Conservation (phyloP, 2,797 vertebrate genomes). For the Tokudaia muenninki region DNA sequence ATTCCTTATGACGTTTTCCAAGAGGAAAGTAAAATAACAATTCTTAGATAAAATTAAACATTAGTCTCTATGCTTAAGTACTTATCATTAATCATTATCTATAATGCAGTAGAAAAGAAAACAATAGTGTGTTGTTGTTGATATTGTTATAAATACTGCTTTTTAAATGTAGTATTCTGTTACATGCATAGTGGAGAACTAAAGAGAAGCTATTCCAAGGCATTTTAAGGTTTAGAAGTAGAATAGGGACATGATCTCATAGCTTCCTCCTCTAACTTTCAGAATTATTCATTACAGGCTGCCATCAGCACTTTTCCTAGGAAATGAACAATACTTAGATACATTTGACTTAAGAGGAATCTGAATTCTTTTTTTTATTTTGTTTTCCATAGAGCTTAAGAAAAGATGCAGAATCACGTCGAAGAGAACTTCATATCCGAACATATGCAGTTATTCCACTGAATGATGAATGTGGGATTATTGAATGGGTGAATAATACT, state of each 20-base stretch:
- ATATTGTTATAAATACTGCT: slow-evolving; percentile 16
- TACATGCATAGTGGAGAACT: slow-evolving; percentile 51
- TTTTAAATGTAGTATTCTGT: slow-evolving; percentile 50
- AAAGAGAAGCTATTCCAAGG: slow-evolving; percentile 21
- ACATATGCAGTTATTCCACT: slow-evolving; percentile 98
- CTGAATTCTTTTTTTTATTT: slow-evolving; percentile 40
- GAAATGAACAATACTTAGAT: slow-evolving; percentile 47
- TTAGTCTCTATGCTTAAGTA: slow-evolving; percentile 11
- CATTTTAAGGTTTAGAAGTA: slow-evolving; percentile 52
- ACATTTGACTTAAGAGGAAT: slow-evolving; percentile 42
- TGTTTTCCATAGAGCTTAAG: slow-evolving; percentile 92
- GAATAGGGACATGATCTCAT: background rate
- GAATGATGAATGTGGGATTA: slow-evolving; percentile 98
- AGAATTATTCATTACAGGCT: slow-evolving; percentile 26
- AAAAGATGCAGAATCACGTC: slow-evolving; percentile 98
- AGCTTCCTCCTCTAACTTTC: background rate
- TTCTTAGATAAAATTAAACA: slow-evolving; percentile 67
- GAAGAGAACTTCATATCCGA: slow-evolving; percentile 96
- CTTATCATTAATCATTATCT: slow-evolving; percentile 48
- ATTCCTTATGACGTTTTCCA: background rate
- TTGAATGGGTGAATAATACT: slow-evolving; percentile 99
- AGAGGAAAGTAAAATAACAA: background rate
- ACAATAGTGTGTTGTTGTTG: slow-evolving; percentile 34
- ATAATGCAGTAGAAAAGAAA: slow-evolving; percentile 41
- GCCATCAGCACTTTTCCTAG: slow-evolving; percentile 8